Evolutionary conservation across 2,113 vertebrate genomes (phyloP), one percentile per base, ranked within the genome.

Genomic region (Megaptera novaeangliae): DNA sequence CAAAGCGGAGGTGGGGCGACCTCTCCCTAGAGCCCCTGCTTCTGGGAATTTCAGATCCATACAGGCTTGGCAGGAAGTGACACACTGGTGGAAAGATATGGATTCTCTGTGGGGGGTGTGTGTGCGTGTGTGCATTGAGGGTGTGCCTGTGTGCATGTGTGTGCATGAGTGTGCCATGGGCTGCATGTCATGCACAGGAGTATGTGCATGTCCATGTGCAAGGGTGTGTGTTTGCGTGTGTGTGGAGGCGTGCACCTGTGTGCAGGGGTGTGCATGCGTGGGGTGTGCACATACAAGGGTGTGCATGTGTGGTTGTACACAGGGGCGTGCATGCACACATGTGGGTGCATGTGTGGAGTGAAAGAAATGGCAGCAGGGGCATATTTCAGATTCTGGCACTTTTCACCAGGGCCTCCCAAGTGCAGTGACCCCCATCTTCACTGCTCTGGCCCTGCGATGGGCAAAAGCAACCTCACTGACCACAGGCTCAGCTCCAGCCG

Each of bases 281-380:
- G 17, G 41, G 39, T 34, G 57, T 9, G 6, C 29, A 0, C 12
- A 8, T 9, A 12, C 14, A 25, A 25, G 17, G n/a, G 39, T 25
- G 41, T 9, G 6, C 29, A 0, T 0, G 8, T 12, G 31, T 25
- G 3, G 39, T 36, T 55, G 34, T 20, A 12, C 41, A 82, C 27
- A 14, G 15, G 21, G 41, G 31, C 41, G 1, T 46, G 52, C 36
- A 0, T 29, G 77, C 31, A 29, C 1, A 2, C 4, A 4, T 2
- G 34, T 49, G 11, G 14, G 20, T 36, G 13, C 49, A 1, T 0
- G 12, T 25, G 31, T 31, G 2, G 8, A 27, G 55, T 15, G 21
- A 41, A 59, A 46, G 63, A 52, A 17, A 55, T 15, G 25, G 52
- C 87, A 36, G 44, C 44, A 71, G 34, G 4, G 27, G 17, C 2